Conservation (phyloP, 2,797 vertebrate species). For the Enteromius thamalakanensis region DNA sequence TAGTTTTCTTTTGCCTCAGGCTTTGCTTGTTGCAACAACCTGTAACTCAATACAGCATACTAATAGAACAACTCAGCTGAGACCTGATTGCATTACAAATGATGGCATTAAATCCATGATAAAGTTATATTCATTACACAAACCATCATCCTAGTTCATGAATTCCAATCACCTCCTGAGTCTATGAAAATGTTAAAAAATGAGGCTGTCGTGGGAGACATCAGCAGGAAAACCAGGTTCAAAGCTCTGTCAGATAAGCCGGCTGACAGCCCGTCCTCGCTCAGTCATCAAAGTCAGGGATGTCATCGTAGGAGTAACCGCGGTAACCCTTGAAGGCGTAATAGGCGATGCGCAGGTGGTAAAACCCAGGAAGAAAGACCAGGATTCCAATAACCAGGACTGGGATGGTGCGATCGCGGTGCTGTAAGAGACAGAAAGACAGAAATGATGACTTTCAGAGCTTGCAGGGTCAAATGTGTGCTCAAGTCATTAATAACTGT, state of each 20-base stretch:
- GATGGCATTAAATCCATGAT: not conserved
- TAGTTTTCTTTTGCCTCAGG: not conserved
- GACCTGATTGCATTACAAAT: slow-evolving; percentile 3
- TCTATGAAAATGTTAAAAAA: slow-evolving; percentile 17
- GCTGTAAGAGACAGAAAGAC: slow-evolving; percentile 71
- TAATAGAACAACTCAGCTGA: slow-evolving; percentile 21
- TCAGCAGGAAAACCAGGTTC: slow-evolving; percentile 22
- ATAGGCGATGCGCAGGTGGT: slow-evolving; percentile 95
- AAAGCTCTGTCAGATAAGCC: not conserved
- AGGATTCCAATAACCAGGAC: slow-evolving; percentile 95
- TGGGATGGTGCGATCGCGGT: slow-evolving; percentile 88
- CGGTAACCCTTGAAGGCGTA: slow-evolving; percentile 92
- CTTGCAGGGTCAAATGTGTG: not conserved
- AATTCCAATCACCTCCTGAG: slow-evolving; percentile 9
- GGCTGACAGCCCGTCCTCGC: not conserved
- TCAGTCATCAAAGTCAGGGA: slow-evolving; percentile 97
- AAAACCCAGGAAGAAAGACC: slow-evolving; percentile 95
- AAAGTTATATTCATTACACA: slow-evolving; percentile 9
- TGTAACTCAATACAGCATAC: slow-evolving; percentile 11
- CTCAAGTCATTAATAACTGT: not conserved
- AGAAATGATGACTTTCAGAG: not conserved
- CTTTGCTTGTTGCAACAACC: slow-evolving; percentile 7
- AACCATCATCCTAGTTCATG: slow-evolving; percentile 5
- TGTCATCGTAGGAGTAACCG: slow-evolving; percentile 96
- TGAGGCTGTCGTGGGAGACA: slow-evolving; percentile 11